These are phyloP conservation scores for Pteronotus mesoamericanus DNA, from an alignment of 2,797 vertebrate genomes.

Conservation along the genomic window DNA sequence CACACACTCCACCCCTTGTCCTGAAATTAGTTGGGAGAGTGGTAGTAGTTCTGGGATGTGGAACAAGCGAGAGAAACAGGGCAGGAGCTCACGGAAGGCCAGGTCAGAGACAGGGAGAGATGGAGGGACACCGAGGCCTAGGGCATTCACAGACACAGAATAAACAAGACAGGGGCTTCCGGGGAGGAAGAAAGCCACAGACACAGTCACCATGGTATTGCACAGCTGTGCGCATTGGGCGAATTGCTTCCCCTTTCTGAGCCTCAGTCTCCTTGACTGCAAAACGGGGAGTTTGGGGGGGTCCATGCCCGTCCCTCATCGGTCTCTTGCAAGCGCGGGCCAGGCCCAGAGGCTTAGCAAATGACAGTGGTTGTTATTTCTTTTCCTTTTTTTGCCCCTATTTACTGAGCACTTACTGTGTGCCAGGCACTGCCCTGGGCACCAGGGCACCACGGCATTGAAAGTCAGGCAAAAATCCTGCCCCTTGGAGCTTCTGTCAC, in stretches of 20 bases:
- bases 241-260: neutral
- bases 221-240: too few species aligned
- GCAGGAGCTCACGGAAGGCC: neutral
- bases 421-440: neutral
- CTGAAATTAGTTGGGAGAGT: neutral
- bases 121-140: neutral
- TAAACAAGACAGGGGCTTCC: neutral
- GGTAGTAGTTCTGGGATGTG: neutral
- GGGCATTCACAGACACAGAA: neutral
- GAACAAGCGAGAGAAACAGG: neutral
- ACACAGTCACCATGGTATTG: fast-evolving
- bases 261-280: neutral
- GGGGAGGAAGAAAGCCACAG: neutral
- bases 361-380: fast-evolving
- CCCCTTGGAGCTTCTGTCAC: neutral
- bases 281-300: too few species aligned
- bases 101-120: neutral
- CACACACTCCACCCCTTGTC: too few species aligned
- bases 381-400: fast-evolving
- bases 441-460: fast-evolving
- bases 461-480: neutral
- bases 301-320: fast-evolving
- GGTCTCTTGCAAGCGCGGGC: fast-evolving
- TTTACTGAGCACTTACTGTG: neutral
- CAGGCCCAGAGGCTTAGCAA: fast-evolving